Conservation (phyloP, 23 tunicate genomes). For the Botrylloides violaceus region DNA sequence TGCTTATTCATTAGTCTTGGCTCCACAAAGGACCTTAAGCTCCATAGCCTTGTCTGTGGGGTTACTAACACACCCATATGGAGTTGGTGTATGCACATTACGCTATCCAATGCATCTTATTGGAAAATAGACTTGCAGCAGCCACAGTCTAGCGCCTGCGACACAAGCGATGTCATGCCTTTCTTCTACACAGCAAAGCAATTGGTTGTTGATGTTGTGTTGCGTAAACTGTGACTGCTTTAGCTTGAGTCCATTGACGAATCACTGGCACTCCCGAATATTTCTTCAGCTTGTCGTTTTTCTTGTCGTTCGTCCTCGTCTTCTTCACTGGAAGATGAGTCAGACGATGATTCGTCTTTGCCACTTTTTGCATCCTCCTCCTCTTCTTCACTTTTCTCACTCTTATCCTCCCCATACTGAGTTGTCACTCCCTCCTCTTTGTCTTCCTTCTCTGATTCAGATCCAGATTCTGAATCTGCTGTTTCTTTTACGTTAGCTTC, state of each 20-base stretch:
- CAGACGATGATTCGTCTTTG: slow-evolving; percentile 16
- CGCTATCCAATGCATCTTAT: no score
- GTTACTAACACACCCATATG: no score
- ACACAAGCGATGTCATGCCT: no score
- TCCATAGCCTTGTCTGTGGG: no score
- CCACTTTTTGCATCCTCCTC: slow-evolving; percentile 7
- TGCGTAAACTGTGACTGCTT: neutral
- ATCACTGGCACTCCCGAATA: slow-evolving; percentile 66
- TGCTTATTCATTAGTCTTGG: no score
- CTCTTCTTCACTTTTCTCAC: slow-evolving; percentile 13
- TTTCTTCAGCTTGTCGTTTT: slow-evolving; percentile 39
- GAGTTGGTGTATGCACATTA: no score
- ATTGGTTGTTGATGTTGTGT: no score
- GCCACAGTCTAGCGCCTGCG: no score
- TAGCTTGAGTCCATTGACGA: slow-evolving; percentile 23
- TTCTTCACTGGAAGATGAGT: slow-evolving; percentile 6
- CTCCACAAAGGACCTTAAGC: no score
- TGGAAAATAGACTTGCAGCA: no score
- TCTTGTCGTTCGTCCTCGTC: slow-evolving; percentile 23
- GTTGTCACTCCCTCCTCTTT: slow-evolving; percentile 4
- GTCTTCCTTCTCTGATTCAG: slow-evolving; percentile 23
- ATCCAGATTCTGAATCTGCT: neutral
- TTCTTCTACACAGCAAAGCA: no score
- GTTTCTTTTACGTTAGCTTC: neutral
- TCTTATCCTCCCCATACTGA: slow-evolving; percentile 20